These are phyloP conservation scores for Aptenodytes patagonicus DNA, from an alignment of 2,113 vertebrate species.

Conservation along the genomic window DNA sequence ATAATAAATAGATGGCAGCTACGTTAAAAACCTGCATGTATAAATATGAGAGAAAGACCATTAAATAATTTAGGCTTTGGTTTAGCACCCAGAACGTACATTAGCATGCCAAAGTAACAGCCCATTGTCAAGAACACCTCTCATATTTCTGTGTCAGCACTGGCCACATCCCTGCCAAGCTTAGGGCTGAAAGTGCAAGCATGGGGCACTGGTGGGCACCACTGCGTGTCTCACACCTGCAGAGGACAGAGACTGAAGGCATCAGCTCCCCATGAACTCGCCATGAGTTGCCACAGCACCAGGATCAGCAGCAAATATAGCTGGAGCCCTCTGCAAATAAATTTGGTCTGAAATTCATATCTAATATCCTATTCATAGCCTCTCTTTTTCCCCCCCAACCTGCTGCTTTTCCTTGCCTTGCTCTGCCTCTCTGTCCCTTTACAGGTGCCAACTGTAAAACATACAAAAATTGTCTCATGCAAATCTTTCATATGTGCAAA, in stretches of 20 bases:
- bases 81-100: background rate
- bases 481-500: background rate
- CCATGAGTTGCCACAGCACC: rapidly evolving
- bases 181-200: background rate
- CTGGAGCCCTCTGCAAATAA: background rate
- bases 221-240: background rate
- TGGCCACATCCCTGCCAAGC: background rate
- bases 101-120: background rate
- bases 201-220: background rate
- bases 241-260: background rate
- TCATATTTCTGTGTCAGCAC: background rate
- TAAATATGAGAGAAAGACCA: background rate
- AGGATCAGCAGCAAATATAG: background rate
- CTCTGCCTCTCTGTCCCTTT: background rate
- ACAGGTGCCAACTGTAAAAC: background rate
- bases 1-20: background rate
- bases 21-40: background rate
- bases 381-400: too few species aligned
- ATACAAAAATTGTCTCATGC: background rate
- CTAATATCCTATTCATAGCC: background rate
- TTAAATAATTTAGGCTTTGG: background rate
- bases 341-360: background rate
- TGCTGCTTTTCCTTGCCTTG: background rate
- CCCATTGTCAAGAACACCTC: background rate
- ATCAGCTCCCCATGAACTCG: background rate